Conservation (phyloP, 2,113 vertebrate genomes). For the Accipiter cooperii region DNA sequence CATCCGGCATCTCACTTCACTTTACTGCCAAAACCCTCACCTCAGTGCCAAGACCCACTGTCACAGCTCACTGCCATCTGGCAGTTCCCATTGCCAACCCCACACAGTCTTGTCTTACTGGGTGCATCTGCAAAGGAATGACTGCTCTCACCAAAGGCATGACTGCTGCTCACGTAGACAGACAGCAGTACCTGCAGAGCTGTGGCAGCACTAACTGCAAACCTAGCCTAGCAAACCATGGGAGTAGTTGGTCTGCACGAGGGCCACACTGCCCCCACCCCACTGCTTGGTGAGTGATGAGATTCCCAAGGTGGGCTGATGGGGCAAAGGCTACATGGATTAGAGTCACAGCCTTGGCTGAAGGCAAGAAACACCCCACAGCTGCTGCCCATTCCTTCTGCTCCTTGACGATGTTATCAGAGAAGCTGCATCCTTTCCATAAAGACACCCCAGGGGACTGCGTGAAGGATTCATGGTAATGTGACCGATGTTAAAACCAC, state of each 20-base stretch:
- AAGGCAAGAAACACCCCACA: neutral
- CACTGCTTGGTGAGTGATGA: neutral
- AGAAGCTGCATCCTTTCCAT: neutral
- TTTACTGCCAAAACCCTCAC: neutral
- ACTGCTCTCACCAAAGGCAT: neutral
- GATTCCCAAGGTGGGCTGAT: neutral
- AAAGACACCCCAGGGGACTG: neutral
- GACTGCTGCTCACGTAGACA: neutral
- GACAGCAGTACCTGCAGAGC: neutral
- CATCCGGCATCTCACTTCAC: neutral
- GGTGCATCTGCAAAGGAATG: neutral
- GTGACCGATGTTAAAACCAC: neutral
- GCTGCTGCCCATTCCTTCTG: neutral
- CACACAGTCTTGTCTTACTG: neutral
- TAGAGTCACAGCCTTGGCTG: neutral
- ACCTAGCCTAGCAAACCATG: fast-evolving
- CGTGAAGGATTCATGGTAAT: neutral
- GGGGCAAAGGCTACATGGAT: neutral
- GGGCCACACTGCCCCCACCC: neutral
- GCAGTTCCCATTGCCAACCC: neutral
- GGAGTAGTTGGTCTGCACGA: neutral
- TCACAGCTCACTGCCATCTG: neutral
- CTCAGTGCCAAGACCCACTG: neutral
- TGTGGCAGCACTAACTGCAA: neutral
- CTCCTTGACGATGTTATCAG: neutral